Conservation (phyloP, 2,113 vertebrate genomes). For the Mustela lutreola region DNA sequence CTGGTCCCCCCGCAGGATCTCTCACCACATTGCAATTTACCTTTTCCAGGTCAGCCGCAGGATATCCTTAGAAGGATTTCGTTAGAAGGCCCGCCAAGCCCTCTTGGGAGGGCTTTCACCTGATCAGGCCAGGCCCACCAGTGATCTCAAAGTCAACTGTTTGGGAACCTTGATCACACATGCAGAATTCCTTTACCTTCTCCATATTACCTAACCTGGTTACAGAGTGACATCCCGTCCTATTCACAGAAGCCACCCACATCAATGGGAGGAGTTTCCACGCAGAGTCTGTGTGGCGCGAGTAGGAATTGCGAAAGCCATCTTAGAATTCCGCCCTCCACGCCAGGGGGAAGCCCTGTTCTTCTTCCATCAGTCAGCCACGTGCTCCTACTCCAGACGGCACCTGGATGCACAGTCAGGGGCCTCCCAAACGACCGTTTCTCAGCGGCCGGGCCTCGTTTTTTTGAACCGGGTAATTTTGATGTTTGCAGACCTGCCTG, state of each 20-base stretch:
- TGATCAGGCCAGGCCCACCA: background rate
- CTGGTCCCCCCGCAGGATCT: accelerated
- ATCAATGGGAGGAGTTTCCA: background rate
- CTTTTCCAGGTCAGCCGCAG: background rate
- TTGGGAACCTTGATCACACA: background rate
- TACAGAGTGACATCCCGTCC: background rate
- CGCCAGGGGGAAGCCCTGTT: background rate
- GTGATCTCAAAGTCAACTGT: background rate
- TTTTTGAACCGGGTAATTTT: conserved; percentile 23
- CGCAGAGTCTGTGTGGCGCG: background rate
- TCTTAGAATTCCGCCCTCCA: background rate
- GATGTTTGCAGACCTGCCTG: conserved; percentile 50
- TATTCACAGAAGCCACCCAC: background rate
- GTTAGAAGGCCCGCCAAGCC: background rate
- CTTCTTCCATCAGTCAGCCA: background rate
- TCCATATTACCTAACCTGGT: background rate
- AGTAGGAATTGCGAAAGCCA: background rate
- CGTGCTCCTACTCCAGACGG: background rate
- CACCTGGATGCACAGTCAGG: background rate
- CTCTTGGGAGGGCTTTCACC: background rate
- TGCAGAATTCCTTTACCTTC: background rate
- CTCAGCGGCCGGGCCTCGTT: background rate
- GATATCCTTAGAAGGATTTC: background rate
- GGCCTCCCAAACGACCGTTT: background rate
- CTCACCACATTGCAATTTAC: background rate